Percentiles rank a stretch among this genome's conserved stretches.
Conservation (phyloP, 2,113 vertebrate genomes). For the Rhabdomys dilectus region DNA sequence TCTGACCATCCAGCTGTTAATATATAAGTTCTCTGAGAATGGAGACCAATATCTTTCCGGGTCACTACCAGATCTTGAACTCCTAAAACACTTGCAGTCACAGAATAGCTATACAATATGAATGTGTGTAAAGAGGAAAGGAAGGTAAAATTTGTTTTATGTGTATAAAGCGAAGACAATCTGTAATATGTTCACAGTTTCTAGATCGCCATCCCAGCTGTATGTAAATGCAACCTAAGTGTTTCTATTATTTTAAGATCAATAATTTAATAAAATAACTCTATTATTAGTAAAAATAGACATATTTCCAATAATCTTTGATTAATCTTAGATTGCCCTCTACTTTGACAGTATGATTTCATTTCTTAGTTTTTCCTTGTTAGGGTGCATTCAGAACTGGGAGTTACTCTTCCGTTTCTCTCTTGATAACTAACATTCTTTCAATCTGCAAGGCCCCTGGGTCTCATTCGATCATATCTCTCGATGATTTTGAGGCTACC, state of each 20-base stretch:
- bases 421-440: background rate
- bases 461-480: background rate
- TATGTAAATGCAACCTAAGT: too few relatives aligned
- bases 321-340: background rate
- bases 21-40: background rate
- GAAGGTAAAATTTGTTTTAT: background rate
- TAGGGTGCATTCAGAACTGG: background rate
- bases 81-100: background rate
- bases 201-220: too few relatives aligned
- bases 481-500: background rate
- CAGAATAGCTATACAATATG: background rate
- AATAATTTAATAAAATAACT: background rate
- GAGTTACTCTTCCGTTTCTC: background rate
- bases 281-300: constrained; percentile 3
- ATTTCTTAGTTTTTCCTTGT: background rate
- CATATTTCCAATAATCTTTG: background rate
- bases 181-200: too few relatives aligned
- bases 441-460: background rate
- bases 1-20: background rate
- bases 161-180: background rate
- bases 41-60: background rate
- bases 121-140: background rate
- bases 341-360: background rate
- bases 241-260: background rate
- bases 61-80: background rate